Evolutionary conservation across 2,113 vertebrate species (phyloP), one percentile per base, ranked within the genome.

Genomic region (Vombatus ursinus): DNA sequence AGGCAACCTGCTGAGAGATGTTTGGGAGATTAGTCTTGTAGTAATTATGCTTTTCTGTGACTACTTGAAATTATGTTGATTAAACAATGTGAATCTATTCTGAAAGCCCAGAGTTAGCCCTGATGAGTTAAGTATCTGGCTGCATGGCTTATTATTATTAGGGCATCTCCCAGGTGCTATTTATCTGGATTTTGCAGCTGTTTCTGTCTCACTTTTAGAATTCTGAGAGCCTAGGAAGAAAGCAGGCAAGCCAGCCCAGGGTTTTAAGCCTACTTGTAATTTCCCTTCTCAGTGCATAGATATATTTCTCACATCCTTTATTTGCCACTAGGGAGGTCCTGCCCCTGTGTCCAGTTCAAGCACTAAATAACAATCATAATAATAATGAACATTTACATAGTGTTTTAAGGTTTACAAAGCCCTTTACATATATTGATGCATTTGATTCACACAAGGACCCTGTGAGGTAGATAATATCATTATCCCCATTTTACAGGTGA

Each of bases 11-110:
- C 90, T 94, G 50, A 95, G 89, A 25, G 94, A 44, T 92, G 89
- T 84, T 96, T 95, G 54, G 51, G 61, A 97, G 92, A 95, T 93
- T 96, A 97, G 50, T 95, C 84, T 31, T 22, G 92, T 92, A 77
- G 48, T 95, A 96, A 96, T 97, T 96, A 97, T 25, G 53, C 90
- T 97, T 97, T 91, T 91, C 94, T 92, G 48, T 52, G 49, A 90
- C 57, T 96, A 89, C 94, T 94, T 97, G 90, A 96, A 96, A 97
- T 96, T 92, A 94, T 95, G 51, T 95, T 97, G 91, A 23, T 97
- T 97, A 97, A 97, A 96, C 95, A 97, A 94, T 90, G 12, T 47
- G 92, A 96, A 52, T 92, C 3, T 94, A 93, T 94, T 93, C 89
- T 94, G 90, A 95, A 95, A 90, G 16, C 90, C 90, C 90, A 1